Conservation (phyloP, 2,113 vertebrate species). For the Triplophysa rosa region DNA sequence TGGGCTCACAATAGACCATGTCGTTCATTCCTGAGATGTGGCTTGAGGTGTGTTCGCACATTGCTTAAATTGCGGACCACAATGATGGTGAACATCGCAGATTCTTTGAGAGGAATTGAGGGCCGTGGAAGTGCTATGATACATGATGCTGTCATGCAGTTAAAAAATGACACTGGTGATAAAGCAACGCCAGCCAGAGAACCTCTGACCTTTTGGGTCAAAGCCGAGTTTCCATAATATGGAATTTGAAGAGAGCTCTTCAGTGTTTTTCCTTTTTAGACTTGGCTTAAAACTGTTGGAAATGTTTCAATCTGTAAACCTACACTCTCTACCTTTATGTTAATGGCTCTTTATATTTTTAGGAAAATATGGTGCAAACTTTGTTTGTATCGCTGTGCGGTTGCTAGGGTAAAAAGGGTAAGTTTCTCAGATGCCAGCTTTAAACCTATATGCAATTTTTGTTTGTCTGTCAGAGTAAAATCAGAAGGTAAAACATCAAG, state of each 20-base stretch:
- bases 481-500: no score
- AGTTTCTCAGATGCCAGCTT: no score
- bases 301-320: neutral
- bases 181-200: constrained; percentile 10
- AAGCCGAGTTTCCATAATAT: constrained; percentile 1
- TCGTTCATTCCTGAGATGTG: neutral
- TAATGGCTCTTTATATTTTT: no score
- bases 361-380: no score
- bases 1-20: neutral
- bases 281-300: neutral
- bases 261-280: constrained; percentile 27
- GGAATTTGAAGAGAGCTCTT: constrained; percentile 8
- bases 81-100: neutral
- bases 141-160: constrained; percentile 3
- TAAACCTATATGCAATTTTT: no score
- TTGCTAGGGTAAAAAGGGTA: no score
- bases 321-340: neutral
- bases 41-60: neutral
- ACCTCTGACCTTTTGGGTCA: neutral
- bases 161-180: constrained; percentile 33
- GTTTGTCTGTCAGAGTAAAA: no score
- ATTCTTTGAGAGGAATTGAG: neutral
- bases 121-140: neutral
- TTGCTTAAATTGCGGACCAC: neutral
- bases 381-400: no score